Evolutionary conservation across 2,888 invertebrate genomes (phyloP).

Genomic region (Xanthostigma xanthostigma): DNA sequence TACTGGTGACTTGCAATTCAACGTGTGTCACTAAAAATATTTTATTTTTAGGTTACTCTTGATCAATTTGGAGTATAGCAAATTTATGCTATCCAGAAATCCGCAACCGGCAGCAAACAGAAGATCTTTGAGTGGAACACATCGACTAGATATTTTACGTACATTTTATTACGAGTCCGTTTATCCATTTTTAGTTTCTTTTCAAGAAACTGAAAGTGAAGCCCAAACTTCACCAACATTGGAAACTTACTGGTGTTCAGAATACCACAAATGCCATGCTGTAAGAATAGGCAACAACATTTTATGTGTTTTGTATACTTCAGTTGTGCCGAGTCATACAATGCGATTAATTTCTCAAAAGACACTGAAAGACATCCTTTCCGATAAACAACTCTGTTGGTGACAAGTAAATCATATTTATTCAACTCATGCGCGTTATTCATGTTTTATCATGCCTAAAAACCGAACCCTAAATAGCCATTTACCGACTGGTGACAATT

Average conservation of each 20-base stretch:
- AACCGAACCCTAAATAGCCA: no score
- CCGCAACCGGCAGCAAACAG: conserved; percentile 40
- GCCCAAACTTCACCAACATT: conserved; percentile 12
- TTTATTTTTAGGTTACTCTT: conserved; percentile 41
- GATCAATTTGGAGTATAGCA: conserved; percentile 45
- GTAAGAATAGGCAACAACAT: conserved; percentile 48
- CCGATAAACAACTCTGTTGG: conserved; percentile 58
- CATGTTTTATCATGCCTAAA: no score
- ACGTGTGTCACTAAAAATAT: background rate
- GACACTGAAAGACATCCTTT: conserved; percentile 42
- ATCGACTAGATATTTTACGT: conserved; percentile 53
- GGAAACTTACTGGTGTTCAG: conserved; percentile 72
- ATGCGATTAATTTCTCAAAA: conserved; percentile 56
- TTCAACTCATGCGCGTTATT: no score
- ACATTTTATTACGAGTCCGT: conserved; percentile 63
- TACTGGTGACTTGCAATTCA: no score
- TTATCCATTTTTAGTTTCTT: conserved; percentile 27
- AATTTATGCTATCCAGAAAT: conserved; percentile 57
- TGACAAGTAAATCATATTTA: conserved; percentile 21
- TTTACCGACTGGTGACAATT: no score
- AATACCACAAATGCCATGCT: conserved; percentile 76
- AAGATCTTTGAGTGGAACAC: conserved; percentile 44
- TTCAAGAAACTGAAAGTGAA: conserved; percentile 7
- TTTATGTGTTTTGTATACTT: conserved; percentile 57
- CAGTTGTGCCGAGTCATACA: conserved; percentile 58